phyloP scores from a whole-genome alignment of 2,888 invertebrate species.

The Eubasilissa splendida region DNA sequence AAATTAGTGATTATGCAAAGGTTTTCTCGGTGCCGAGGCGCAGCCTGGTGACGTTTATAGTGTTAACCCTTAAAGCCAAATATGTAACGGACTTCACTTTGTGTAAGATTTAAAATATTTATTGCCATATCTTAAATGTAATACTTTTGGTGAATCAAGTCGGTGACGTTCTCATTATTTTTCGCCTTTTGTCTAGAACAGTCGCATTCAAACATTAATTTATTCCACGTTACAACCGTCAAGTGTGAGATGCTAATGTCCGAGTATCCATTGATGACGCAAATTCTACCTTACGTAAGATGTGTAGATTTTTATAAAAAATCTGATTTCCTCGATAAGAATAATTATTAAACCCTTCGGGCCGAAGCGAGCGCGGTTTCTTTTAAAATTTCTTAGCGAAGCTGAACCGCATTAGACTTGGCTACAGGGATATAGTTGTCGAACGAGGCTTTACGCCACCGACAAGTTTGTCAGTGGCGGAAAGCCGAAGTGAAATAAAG shows the following conservation, averaged over 20 bases:
- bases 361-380: background rate
- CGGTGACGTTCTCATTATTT: too few relatives aligned
- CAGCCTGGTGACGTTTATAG: background rate
- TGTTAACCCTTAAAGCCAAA: slow-evolving; percentile 56
- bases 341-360: background rate
- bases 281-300: background rate
- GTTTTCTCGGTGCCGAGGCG: background rate
- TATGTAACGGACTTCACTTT: slow-evolving; percentile 53
- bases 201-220: background rate
- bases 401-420: background rate
- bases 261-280: too few relatives aligned
- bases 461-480: too few relatives aligned
- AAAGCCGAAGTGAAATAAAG: too few relatives aligned
- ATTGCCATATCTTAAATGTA: slow-evolving; percentile 51
- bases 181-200: background rate
- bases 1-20: slow-evolving; percentile 4
- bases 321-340: background rate
- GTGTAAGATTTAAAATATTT: slow-evolving; percentile 44
- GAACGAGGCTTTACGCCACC: too few relatives aligned
- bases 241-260: too few relatives aligned
- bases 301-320: slow-evolving; percentile 27
- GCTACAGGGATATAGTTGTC: slow-evolving; percentile 22
- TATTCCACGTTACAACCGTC: too few relatives aligned
- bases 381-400: background rate
- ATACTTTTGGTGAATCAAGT: too few relatives aligned